These are phyloP conservation scores for Ladona fulva DNA, from an alignment of 1,140 invertebrate species.

Conservation along the genomic window DNA sequence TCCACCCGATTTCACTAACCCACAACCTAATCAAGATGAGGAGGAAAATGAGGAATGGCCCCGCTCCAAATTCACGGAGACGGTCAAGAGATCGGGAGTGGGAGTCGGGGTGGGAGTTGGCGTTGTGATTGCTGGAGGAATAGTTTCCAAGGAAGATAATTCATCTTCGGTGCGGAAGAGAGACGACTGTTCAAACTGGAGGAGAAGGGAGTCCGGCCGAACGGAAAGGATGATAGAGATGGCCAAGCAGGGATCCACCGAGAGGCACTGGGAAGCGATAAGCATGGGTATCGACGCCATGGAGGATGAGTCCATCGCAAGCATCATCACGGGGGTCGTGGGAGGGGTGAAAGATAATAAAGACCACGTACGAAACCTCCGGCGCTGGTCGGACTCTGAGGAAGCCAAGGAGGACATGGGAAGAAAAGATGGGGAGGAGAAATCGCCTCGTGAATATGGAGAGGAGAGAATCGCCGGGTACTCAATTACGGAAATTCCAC, in stretches of 20 bases:
- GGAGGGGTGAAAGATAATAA: background rate
- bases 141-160: background rate
- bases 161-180: background rate
- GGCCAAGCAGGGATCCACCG: background rate
- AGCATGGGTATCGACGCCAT: background rate
- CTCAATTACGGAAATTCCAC: no score
- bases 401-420: background rate
- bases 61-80: background rate
- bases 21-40: no score
- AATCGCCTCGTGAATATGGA: no score
- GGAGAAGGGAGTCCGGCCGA: background rate
- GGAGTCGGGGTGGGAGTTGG: background rate
- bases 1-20: no score
- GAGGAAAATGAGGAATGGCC: no score
- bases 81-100: background rate
- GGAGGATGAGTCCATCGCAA: background rate
- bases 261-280: background rate
- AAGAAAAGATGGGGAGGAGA: background rate
- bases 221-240: background rate
- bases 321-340: background rate
- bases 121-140: background rate
- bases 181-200: background rate
- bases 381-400: background rate
- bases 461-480: no score
- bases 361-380: no score